Base-by-base conservation (phyloP, 2,888 invertebrate species). In the Oscheius sp. region DNA sequence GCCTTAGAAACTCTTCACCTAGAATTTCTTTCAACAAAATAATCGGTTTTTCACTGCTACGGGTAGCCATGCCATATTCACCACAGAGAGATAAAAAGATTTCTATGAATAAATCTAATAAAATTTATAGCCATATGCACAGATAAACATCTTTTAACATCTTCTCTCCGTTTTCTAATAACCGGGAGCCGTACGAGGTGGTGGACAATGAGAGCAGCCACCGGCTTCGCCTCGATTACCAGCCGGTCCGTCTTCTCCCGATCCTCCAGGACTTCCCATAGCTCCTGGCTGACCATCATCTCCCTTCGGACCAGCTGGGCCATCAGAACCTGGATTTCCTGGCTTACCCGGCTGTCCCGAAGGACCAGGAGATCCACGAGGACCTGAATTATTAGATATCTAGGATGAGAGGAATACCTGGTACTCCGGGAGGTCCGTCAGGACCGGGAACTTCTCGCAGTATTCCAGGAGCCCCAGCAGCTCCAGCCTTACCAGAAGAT, bases 381-480 rank as follows among this genome's bases (percentile, higher is more conserved):
- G 71, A 51, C 72, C 75, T n/a, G n/a, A n/a, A n/a, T n/a, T n/a
- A n/a, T n/a, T n/a, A n/a, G n/a, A n/a, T n/a, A n/a, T n/a, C n/a
- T n/a, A n/a, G n/a, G n/a, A n/a, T n/a, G n/a, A n/a, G n/a, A n/a
- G n/a, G n/a, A n/a, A n/a, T n/a, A n/a, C n/a, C n/a, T 30, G 72
- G 71, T 4, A 71, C 50, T 22, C 73, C 73, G 2, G 54, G 67
- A 24, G 61, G 50, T 45, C 70, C 70, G 26, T 71, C 71, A 24
- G 69, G 69, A 50, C 69, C 73, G 49, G 68, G 70, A 51, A 77
- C 78, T 45, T 73, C 64, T 70, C 75, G 79, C n/a, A 72, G 67
- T 17, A 61, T 71, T 32, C 81, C 80, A 17, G 72, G 72, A 12
- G 68, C 47, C 41, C 82, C 81, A 44, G 70, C 75, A 8, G 71